Percentiles rank a stretch among this genome's conserved stretches.
Conservation (phyloP, 2,113 vertebrate species). For the Periophthalmus modestus region DNA sequence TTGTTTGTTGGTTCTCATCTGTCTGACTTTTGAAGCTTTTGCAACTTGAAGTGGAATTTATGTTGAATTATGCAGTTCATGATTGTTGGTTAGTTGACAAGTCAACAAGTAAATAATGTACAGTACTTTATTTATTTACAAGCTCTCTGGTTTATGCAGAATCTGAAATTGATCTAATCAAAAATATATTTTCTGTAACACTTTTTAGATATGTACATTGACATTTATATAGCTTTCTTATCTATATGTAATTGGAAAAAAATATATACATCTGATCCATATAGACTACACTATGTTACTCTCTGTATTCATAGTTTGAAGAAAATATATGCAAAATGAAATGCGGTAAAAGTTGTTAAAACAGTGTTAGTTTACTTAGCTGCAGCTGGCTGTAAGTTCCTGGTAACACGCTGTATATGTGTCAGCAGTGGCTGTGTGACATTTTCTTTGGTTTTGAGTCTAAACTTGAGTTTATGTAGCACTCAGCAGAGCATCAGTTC, state of each 20-base stretch:
- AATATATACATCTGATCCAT: neutral
- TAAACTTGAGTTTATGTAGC: constrained; percentile 59
- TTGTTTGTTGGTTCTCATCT: constrained; percentile 36
- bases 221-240: too few relatives aligned
- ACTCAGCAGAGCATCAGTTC: constrained; percentile 50
- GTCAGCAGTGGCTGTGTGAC: constrained; percentile 53
- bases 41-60: neutral
- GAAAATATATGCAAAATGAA: neutral
- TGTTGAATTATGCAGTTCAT: neutral
- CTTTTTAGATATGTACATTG: too few relatives aligned
- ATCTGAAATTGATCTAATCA: neutral
- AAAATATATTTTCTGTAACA: neutral
- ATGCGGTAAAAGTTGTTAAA: neutral
- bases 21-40: neutral
- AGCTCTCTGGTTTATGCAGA: neutral
- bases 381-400: constrained; percentile 3
- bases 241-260: neutral
- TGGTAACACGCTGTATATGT: constrained; percentile 17
- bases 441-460: constrained; percentile 42
- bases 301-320: neutral
- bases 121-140: neutral
- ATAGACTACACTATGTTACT: neutral
- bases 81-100: neutral
- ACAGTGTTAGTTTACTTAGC: constrained; percentile 5
- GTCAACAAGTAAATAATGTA: neutral